Evolutionary conservation across 2,888 invertebrate genomes (phyloP), one percentile per base, ranked within the genome.

Genomic region (Idaea aversata): DNA sequence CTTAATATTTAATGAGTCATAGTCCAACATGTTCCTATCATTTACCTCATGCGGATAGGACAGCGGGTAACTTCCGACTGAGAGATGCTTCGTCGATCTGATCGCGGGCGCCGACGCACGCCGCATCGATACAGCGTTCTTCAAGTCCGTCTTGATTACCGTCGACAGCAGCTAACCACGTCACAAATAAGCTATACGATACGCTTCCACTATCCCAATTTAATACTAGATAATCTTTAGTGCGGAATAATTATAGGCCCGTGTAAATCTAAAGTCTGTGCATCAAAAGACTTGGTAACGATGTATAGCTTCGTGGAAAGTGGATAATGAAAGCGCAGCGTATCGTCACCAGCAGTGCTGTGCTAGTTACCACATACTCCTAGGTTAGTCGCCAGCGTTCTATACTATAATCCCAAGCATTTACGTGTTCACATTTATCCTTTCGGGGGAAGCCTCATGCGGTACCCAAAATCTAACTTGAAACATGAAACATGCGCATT

Each of bases 121-220:
- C 58, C 92, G 87, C 79, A 88, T 34, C 65, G 82, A 80, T 80
- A 94, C 85, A 73, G 93, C 90, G 78, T 88, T 90, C 76, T 90
- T 88, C 88, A 96, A 93, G 90, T 96, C 96, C 81, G 95, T 96
- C 95, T 96, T 96, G 94, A 97, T 93, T 77, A 95, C 95, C 83
- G 95, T 94, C 86, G 95, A 95, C 93, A 97, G 94, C 87, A 97
- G 94, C 96, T 97, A 94, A 72, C 87, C 77, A 76, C 80, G 79
- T 77, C 75, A 76, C 78, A 80, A 71, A 77, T 69, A 72, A 73
- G 72, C 76, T 72, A 76, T 75, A 69, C 72, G 68, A 70, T 67
- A 68, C 62, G 70, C 69, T 72, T 72, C 73, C 63, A 65, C 68
- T 61, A 62, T 70, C 65, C 70, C 63, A 75, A 25, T 25, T 25